Conservation (phyloP, 2,888 invertebrate species). For the Leuctra nigra region DNA sequence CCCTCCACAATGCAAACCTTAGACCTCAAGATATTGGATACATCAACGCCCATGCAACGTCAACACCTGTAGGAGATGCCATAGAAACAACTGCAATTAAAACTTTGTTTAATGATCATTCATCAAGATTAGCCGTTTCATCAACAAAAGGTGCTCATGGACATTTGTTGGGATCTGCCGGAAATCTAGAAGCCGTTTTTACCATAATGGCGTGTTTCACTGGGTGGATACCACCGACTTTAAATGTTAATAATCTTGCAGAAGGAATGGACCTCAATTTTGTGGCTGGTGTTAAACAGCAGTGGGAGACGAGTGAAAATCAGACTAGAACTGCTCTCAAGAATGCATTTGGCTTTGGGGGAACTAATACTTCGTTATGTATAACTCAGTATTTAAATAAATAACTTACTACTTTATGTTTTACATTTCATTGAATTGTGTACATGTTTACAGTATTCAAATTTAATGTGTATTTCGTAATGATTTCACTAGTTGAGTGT, state of each 20-base stretch:
- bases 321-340: constrained; percentile 69
- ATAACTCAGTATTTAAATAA: constrained; percentile 40
- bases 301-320: constrained; percentile 47
- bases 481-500: too few relatives aligned
- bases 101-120: constrained; percentile 57
- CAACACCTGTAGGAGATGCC: constrained; percentile 89
- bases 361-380: constrained; percentile 90
- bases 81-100: constrained; percentile 77
- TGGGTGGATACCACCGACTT: constrained; percentile 75
- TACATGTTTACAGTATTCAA: too few relatives aligned
- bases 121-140: constrained; percentile 59
- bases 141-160: constrained; percentile 98
- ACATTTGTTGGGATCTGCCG: constrained; percentile 94
- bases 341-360: constrained; percentile 99
- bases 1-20: constrained; percentile 65
- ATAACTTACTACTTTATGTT: not conserved
- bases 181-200: constrained; percentile 85
- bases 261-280: constrained; percentile 60
- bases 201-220: constrained; percentile 72
- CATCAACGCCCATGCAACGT: constrained; percentile 97
- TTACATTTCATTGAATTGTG: too few relatives aligned
- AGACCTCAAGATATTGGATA: constrained; percentile 57
- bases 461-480: too few relatives aligned
- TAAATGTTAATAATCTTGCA: constrained; percentile 70
- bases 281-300: constrained; percentile 50